Evolutionary conservation across 1,140 invertebrate species (phyloP).

Genomic region (Drosophila subpulchrella): DNA sequence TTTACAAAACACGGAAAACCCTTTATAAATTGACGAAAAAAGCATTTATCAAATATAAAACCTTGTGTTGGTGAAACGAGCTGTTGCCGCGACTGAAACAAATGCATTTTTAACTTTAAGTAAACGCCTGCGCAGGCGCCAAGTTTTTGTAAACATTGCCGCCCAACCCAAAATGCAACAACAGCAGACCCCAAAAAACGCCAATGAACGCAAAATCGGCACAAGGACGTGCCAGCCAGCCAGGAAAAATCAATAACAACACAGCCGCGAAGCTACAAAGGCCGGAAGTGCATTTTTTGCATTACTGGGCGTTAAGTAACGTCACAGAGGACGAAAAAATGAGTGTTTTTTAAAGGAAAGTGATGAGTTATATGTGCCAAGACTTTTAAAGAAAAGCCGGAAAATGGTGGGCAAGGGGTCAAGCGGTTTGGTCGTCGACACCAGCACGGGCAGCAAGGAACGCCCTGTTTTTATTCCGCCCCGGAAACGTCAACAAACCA

Average conservation of each 20-base stretch:
- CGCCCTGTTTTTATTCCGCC: slow-evolving; percentile 87
- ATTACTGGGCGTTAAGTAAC: slow-evolving; percentile 34
- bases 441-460: slow-evolving; percentile 84
- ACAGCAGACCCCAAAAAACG: slow-evolving; percentile 30
- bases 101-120: slow-evolving; percentile 52
- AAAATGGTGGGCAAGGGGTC: slow-evolving; percentile 77
- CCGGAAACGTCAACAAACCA: slow-evolving; percentile 86
- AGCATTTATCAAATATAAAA: background rate
- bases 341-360: background rate
- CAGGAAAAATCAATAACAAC: slow-evolving; percentile 76
- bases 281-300: slow-evolving; percentile 73
- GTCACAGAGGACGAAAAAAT: slow-evolving; percentile 10
- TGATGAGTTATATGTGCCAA: slow-evolving; percentile 26
- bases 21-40: background rate
- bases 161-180: slow-evolving; percentile 57
- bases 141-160: slow-evolving; percentile 65
- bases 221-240: slow-evolving; percentile 65
- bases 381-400: background rate
- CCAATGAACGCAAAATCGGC: slow-evolving; percentile 67
- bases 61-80: background rate
- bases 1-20: background rate
- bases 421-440: slow-evolving; percentile 49
- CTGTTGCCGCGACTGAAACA: slow-evolving; percentile 19
- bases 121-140: slow-evolving; percentile 52
- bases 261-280: slow-evolving; percentile 45